phyloP scores from a whole-genome alignment of 2,113 vertebrate species.

The Paradoxurus hermaphroditus region DNA sequence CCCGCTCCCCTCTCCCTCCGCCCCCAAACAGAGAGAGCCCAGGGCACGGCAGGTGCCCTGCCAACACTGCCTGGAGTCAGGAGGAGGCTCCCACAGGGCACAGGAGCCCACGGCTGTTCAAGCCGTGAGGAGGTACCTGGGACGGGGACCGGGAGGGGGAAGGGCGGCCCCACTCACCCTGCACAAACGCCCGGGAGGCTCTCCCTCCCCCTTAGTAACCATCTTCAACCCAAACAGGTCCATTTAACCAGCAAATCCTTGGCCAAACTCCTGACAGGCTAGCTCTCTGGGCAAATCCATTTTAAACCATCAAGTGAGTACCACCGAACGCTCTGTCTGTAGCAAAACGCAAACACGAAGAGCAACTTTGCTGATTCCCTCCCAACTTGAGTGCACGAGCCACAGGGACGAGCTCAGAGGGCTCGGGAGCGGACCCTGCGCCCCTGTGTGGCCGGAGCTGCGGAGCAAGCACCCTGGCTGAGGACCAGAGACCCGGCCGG shows the following conservation, averaged over 20 bases:
- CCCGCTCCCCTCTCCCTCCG: no score
- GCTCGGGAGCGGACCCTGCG: neutral
- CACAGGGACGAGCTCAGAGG: no score
- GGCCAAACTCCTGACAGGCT: neutral
- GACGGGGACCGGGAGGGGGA: no score
- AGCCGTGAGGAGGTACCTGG: neutral
- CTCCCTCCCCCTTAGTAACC: neutral
- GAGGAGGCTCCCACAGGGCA: rapidly evolving
- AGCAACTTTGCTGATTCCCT: neutral
- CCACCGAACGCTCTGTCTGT: neutral
- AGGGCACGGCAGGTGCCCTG: rapidly evolving
- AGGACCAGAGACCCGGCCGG: no score
- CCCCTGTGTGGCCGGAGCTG: neutral
- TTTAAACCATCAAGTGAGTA: neutral
- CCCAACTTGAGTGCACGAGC: neutral
- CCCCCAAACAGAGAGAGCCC: rapidly evolving
- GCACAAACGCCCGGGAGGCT: neutral
- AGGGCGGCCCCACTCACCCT: neutral
- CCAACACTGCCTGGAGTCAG: no score
- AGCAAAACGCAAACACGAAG: neutral
- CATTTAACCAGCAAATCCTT: neutral
- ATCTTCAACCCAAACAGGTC: neutral
- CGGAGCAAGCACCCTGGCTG: rapidly evolving
- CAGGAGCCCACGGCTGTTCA: no score
- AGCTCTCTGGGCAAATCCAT: neutral